phyloP scores from a whole-genome alignment of 2,888 invertebrate species.

The Plebejus melissa region DNA sequence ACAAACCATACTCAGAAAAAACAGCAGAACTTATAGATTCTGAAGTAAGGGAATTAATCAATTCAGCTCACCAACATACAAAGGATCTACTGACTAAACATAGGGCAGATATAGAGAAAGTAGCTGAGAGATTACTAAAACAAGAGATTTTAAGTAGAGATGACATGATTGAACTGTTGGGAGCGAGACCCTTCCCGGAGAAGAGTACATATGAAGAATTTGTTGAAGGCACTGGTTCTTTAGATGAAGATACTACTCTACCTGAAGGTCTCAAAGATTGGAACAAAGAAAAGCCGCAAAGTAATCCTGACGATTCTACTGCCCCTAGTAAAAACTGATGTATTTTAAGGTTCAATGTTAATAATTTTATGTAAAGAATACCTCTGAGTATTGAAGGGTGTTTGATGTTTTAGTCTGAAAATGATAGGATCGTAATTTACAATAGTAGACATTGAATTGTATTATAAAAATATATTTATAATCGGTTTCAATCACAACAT shows the following conservation, averaged over 20 bases:
- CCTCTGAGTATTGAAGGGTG: conserved; percentile 63
- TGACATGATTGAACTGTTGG: conserved; percentile 98
- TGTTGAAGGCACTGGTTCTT: conserved; percentile 98
- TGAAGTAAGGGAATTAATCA: conserved; percentile 84
- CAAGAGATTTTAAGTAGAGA: conserved; percentile 97
- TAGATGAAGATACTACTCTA: conserved; percentile 96
- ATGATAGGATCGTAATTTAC: conserved; percentile 25
- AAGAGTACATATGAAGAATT: conserved; percentile 99
- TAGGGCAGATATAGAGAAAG: conserved; percentile 92
- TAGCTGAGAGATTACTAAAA: conserved; percentile 92
- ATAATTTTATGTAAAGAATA: conserved; percentile 66
- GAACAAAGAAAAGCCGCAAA: conserved; percentile 85
- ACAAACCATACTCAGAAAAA: conserved; percentile 98
- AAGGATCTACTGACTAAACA: conserved; percentile 86
- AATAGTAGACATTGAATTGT: conserved; percentile 29
- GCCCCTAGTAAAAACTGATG: conserved; percentile 57
- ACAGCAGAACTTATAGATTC: conserved; percentile 97
- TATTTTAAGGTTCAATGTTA: conserved; percentile 47
- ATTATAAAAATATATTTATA: conserved; percentile 28
- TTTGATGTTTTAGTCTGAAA: conserved; percentile 45
- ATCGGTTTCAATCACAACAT: conserved; percentile 22
- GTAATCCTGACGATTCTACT: conserved; percentile 36
- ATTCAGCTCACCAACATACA: conserved; percentile 88
- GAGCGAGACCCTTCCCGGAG: conserved; percentile 96
- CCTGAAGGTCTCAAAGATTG: conserved; percentile 97